Conservation (phyloP, 2,113 vertebrate genomes). For the Blennius ocellaris region DNA sequence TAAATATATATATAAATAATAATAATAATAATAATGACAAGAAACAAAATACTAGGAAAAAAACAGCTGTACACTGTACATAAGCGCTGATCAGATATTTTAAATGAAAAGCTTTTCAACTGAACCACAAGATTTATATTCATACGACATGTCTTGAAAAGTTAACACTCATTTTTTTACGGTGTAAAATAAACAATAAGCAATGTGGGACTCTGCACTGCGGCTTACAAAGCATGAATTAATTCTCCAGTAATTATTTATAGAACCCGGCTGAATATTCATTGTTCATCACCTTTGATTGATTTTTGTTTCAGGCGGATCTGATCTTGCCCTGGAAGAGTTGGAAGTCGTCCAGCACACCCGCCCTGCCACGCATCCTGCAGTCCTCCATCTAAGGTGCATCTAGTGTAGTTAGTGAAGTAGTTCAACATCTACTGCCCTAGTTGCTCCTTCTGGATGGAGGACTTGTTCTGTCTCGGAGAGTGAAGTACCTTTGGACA, state of each 20-base stretch:
- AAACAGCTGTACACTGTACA: too few species aligned
- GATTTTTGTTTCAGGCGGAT: conserved; percentile 58
- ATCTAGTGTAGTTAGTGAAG: conserved; percentile 99
- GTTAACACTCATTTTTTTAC: too few species aligned
- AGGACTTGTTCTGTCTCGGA: conserved; percentile 74
- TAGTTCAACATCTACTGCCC: conserved; percentile 96
- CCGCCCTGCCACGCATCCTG: neutral
- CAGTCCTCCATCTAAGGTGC: conserved; percentile 97
- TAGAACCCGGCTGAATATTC: neutral
- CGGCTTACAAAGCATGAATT: neutral
- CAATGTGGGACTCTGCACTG: neutral
- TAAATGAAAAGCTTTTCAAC: too few species aligned
- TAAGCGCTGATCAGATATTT: too few species aligned
- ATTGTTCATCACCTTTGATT: neutral
- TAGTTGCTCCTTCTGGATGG: conserved; percentile 99
- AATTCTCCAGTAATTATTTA: neutral
- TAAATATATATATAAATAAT: too few species aligned
- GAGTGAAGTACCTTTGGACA: neutral
- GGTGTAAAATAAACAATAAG: too few species aligned
- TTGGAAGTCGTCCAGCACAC: neutral
- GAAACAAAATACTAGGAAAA: too few species aligned
- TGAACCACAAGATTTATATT: too few species aligned
- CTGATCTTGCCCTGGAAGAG: conserved; percentile 1
- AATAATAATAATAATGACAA: too few species aligned
- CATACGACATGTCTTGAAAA: too few species aligned